Conservation (phyloP, 2,888 invertebrate species). For the Phragmatobia fuliginosa region DNA sequence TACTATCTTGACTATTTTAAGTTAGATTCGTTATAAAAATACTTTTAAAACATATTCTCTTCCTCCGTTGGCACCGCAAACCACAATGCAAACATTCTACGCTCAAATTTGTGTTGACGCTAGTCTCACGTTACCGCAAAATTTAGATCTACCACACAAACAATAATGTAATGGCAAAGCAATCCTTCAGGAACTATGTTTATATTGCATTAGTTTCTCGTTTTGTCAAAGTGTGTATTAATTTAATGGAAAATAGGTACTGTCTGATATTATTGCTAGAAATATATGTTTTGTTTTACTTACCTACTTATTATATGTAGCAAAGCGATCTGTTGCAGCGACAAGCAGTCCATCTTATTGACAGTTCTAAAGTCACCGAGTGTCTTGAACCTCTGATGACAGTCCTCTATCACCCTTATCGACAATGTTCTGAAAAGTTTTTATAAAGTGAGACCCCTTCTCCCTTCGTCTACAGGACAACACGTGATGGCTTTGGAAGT, state of each 20-base stretch:
- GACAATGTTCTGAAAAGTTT: too few species aligned
- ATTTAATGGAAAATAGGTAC: not conserved
- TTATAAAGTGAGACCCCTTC: too few species aligned
- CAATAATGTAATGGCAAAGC: constrained; percentile 25
- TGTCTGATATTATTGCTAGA: not conserved
- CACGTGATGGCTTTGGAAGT: too few species aligned
- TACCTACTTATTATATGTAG: not conserved
- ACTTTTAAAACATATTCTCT: not conserved
- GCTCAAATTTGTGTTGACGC: constrained; percentile 2
- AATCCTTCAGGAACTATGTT: constrained; percentile 20
- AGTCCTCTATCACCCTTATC: too few species aligned
- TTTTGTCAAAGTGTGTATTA: constrained; percentile 12
- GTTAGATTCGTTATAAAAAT: not conserved
- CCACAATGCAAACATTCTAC: not conserved
- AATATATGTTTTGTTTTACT: not conserved
- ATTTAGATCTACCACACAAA: constrained; percentile 9
- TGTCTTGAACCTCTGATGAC: too few species aligned
- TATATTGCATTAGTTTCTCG: constrained; percentile 40
- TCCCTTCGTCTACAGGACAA: too few species aligned
- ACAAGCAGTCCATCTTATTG: too few species aligned
- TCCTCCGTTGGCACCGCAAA: not conserved
- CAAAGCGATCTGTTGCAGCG: too few species aligned
- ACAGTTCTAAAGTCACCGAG: too few species aligned
- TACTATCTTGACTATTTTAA: not conserved
- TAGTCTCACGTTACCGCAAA: constrained; percentile 1